Conservation (phyloP, 2,113 vertebrate genomes). For the Tachysurus fulvidraco region DNA sequence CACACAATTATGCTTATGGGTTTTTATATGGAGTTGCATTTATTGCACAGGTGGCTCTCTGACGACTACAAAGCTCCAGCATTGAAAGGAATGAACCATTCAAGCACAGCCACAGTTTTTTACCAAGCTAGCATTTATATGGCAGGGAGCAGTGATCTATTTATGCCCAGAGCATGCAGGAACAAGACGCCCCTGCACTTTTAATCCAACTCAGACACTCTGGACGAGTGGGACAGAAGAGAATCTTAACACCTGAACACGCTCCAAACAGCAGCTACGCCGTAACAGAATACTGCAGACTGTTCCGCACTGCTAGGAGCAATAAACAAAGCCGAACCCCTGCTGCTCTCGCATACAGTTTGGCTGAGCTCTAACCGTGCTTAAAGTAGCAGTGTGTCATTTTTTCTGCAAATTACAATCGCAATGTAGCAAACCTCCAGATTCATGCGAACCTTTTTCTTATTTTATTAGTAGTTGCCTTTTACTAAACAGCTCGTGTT, state of each 20-base stretch:
- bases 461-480: neutral
- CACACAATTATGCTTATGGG: neutral
- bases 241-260: neutral
- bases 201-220: neutral
- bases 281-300: neutral
- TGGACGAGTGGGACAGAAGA: neutral
- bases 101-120: neutral
- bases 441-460: neutral
- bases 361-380: neutral
- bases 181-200: conserved; percentile 16
- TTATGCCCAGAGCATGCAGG: conserved; percentile 20
- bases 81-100: neutral
- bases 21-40: neutral
- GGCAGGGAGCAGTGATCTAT: conserved; percentile 25
- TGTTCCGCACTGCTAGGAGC: neutral
- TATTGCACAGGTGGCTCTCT: conserved; percentile 15
- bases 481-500: neutral
- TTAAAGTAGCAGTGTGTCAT: neutral
- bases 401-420: neutral
- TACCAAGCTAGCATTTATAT: conserved; percentile 17
- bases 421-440: neutral
- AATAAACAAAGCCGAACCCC: neutral
- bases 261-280: neutral
- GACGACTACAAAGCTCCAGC: neutral
- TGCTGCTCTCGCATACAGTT: neutral